Evolutionary conservation across 2,797 vertebrate genomes (phyloP).

Genomic region (Oreortyx pictus): DNA sequence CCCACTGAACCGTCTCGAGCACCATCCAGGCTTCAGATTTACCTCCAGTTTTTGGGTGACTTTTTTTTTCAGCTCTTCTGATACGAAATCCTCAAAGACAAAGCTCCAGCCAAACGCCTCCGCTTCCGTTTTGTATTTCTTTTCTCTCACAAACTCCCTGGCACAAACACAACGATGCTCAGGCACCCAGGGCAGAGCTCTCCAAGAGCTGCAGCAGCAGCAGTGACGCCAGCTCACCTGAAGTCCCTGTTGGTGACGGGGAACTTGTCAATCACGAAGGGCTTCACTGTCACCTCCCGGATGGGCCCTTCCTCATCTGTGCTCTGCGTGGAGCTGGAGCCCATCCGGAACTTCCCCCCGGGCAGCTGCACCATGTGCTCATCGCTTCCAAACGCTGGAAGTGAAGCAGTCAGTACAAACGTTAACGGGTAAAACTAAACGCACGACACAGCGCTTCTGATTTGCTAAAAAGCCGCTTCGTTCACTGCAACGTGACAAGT

Average conservation of each 20-base stretch:
- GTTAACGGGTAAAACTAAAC: accelerated
- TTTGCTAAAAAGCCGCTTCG: neutral
- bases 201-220: neutral
- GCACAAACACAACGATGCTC: neutral
- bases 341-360: slow-evolving; percentile 86
- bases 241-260: slow-evolving; percentile 92
- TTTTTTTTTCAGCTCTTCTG: slow-evolving; percentile 89
- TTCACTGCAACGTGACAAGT: accelerated
- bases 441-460: accelerated
- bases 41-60: slow-evolving; percentile 91
- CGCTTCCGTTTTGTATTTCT: slow-evolving; percentile 93
- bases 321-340: slow-evolving; percentile 79
- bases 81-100: slow-evolving; percentile 95
- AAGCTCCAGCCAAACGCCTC: slow-evolving; percentile 96
- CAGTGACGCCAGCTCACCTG: slow-evolving; percentile 68
- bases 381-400: neutral
- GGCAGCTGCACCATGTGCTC: slow-evolving; percentile 80
- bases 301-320: slow-evolving; percentile 82
- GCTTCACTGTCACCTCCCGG: slow-evolving; percentile 77
- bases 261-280: slow-evolving; percentile 86
- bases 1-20: neutral
- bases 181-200: neutral
- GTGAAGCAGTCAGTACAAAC: accelerated
- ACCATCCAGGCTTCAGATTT: slow-evolving; percentile 59
- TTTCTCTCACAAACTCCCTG: slow-evolving; percentile 91